A percentile compares a stretch with the other conserved stretches of the same genome.
phyloP scores from a whole-genome alignment of 2,113 vertebrate genomes.

The Indicator indicator region DNA sequence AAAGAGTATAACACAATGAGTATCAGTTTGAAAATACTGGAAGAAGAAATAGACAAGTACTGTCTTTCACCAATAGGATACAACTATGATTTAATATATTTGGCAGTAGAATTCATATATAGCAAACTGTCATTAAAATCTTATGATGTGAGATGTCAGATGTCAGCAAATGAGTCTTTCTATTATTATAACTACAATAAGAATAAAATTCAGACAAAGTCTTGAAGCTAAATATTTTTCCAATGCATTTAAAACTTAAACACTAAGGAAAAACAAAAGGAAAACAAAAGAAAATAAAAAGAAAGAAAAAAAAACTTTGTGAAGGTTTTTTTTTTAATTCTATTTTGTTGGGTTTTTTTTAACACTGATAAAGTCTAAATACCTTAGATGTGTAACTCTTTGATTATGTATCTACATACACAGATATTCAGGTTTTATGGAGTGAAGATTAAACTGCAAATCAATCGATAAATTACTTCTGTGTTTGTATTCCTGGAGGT shows the following conservation, averaged over 20 bases:
- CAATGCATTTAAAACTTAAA: neutral
- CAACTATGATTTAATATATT: constrained; percentile 28
- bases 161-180: constrained; percentile 14
- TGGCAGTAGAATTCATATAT: constrained; percentile 13
- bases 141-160: neutral
- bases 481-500: neutral
- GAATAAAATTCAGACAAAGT: neutral
- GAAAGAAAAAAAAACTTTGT: no score
- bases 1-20: neutral
- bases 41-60: neutral
- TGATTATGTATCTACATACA: neutral
- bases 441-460: neutral
- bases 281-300: no score
- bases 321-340: no score
- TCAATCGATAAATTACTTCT: neutral
- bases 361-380: neutral
- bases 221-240: constrained; percentile 14
- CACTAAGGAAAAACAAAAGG: neutral
- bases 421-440: neutral
- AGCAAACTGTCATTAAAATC: constrained; percentile 24
- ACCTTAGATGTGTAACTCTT: neutral
- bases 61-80: constrained; percentile 4
- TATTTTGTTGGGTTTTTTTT: neutral
- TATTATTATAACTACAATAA: neutral
- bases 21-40: constrained; percentile 11